Conservation (phyloP, 2,113 vertebrate species). For the Gasterosteus aculeatus region DNA sequence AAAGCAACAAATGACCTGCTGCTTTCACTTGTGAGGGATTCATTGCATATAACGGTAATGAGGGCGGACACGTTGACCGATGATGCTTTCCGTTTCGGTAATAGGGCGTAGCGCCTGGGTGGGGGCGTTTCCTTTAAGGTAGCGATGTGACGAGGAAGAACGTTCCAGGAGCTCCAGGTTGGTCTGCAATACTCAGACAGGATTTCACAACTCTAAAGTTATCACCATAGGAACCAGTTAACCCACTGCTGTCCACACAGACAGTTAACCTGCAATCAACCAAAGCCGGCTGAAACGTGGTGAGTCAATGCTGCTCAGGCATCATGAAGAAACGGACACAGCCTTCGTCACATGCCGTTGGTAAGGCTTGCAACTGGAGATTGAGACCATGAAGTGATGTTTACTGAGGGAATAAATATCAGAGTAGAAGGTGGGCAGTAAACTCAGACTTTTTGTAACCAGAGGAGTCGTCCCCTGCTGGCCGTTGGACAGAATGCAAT, state of each 20-base stretch:
- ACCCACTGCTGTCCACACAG: background rate
- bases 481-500: no score
- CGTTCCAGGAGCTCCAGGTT: background rate
- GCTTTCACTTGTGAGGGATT: background rate
- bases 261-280: background rate
- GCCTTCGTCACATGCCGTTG: no score
- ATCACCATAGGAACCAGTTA: background rate
- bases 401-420: background rate
- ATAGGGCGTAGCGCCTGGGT: background rate
- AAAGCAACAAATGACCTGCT: background rate
- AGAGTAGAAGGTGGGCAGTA: background rate
- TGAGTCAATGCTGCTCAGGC: background rate
- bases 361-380: background rate
- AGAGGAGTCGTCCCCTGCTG: no score
- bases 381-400: background rate
- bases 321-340: no score
- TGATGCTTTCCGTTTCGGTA: background rate
- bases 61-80: background rate
- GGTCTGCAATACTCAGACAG: background rate
- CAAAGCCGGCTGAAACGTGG: background rate
- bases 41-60: background rate
- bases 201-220: background rate
- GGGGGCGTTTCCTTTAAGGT: background rate
- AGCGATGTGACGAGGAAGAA: background rate
- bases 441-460: background rate